These are phyloP conservation scores for Chrysogorgia sp. DNA, from an alignment of 92 coral and sea anemone species.

Conservation along the genomic window DNA sequence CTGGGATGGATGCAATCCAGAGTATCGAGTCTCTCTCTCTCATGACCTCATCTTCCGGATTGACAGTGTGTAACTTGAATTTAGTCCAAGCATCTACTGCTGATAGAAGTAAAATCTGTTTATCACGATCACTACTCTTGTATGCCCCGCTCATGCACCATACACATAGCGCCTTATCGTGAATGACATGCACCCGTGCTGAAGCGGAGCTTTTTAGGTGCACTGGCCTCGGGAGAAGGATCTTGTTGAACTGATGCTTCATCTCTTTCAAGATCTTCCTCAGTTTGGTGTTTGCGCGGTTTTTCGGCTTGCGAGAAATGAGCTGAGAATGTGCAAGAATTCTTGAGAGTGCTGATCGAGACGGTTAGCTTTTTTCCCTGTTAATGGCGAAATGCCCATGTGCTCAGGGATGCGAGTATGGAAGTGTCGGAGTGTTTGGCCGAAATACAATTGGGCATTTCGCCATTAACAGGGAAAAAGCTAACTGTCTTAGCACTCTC, in stretches of 20 bases:
- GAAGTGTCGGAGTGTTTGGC: too few species aligned
- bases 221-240: background rate
- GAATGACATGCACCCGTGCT: conserved; percentile 20
- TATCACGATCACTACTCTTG: conserved; percentile 2
- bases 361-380: too few species aligned
- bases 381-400: too few species aligned
- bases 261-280: background rate
- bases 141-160: too few species aligned
- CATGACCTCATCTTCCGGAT: conserved; percentile 18
- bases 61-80: conserved; percentile 13
- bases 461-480: too few species aligned
- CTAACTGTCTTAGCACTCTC: too few species aligned
- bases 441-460: too few species aligned
- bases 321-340: too few species aligned
- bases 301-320: conserved; percentile 3
- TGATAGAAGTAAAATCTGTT: conserved; percentile 22
- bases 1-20: conserved; percentile 2
- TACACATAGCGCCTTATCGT: background rate
- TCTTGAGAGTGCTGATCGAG: too few species aligned
- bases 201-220: conserved; percentile 3
- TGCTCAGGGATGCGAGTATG: too few species aligned
- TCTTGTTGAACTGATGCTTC: too few species aligned
- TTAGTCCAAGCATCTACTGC: conserved; percentile 6
- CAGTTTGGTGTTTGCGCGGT: background rate
- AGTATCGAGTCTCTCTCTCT: background rate